Evolutionary conservation across 2,797 vertebrate genomes (phyloP).

Genomic region (Oryzias sinensis): DNA sequence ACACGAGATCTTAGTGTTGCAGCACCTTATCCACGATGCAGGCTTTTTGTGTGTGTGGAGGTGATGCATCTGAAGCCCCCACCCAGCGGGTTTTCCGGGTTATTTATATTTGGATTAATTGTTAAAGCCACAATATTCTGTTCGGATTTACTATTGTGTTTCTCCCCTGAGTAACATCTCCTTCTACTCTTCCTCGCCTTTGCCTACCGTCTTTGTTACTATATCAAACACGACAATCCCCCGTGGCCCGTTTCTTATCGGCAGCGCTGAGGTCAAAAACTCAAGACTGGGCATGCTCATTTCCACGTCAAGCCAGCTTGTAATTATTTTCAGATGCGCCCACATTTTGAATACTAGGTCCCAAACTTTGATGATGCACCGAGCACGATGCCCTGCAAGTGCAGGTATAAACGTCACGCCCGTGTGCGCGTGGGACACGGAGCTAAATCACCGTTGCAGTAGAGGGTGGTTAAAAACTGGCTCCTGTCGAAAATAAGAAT

Average conservation of each 20-base stretch:
- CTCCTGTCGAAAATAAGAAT: background rate
- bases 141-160: conserved; percentile 37
- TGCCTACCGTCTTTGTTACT: conserved; percentile 44
- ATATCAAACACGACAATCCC: conserved; percentile 54
- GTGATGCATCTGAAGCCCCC: conserved; percentile 23
- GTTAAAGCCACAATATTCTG: conserved; percentile 18
- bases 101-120: conserved; percentile 42
- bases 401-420: background rate
- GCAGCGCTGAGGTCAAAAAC: conserved; percentile 41
- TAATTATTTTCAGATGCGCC: conserved; percentile 19
- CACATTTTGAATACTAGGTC: conserved; percentile 7
- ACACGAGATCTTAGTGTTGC: background rate
- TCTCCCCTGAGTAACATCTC: conserved; percentile 39
- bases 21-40: conserved; percentile 1
- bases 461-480: background rate
- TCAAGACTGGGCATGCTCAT: conserved; percentile 44
- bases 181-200: conserved; percentile 16
- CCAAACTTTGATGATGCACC: conserved; percentile 28
- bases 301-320: conserved; percentile 28
- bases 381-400: conserved; percentile 15
- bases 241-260: conserved; percentile 45
- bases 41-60: background rate
- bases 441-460: background rate
- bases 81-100: conserved; percentile 36
- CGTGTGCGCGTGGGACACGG: background rate